Base-by-base conservation (phyloP, 2,888 invertebrate species). In the Oscheius sp. region DNA sequence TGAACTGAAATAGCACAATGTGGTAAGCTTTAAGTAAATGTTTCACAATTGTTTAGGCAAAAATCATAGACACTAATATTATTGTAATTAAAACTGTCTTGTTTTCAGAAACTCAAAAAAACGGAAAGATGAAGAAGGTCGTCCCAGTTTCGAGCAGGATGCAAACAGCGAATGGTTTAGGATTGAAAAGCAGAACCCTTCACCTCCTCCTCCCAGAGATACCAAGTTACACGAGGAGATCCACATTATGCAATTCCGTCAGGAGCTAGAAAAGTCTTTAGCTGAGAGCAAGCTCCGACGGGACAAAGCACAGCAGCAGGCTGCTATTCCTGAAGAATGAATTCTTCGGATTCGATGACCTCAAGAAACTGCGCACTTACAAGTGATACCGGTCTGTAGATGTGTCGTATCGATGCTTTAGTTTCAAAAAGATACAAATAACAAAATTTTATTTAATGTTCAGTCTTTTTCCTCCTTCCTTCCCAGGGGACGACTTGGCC, bases 81-180 rank as follows among this genome's bases (percentile, higher is more conserved):
- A 21, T 21, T 21, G 21, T 21, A 42, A 42, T 42, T 42, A 32
- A 32, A 21, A 21, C 21, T 21, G 21, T 21, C 21, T 21, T 59
- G 33, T 50, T 51, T 62, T 32, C 47, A 72, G 72, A 32, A 72
- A 62, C 29, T 72, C 72, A 7, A 72, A 72, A 33, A 72, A 72
- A 48, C 35, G 32, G 33, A 72, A 62, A 21, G 51, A 51, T n/a
- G 72, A 72, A 13, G 62, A 51, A 51, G 72, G 72, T 9, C 29
- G 72, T 2, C 50, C 60, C 2, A 7, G 33, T 37, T 72, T 72
- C 37, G 72, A 72, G 21, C 55, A 72, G 47, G 48, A 72, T 55
- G 72, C 72, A n/a, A 53, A 72, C 42, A 55, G 62, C 21, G 72
- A 72, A 62, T 72, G 72, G 72, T 32, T 72, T 3, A 50, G 68